Base-by-base conservation (phyloP, 1,140 invertebrate species). In the Drosophila nikananu region DNA sequence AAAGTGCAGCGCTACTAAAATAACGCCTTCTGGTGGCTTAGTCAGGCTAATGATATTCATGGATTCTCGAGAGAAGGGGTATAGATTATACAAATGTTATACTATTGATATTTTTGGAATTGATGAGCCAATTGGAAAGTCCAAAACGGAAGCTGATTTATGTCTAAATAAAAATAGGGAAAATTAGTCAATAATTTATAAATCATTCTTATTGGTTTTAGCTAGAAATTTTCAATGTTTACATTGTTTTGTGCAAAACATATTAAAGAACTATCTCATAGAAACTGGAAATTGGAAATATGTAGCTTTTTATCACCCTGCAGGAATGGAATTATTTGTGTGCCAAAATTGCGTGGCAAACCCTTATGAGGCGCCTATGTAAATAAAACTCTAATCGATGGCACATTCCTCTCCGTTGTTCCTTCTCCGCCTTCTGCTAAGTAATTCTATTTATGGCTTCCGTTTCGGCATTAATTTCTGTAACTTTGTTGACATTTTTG, bases 401-500 rank as follows among this genome's bases (percentile, higher is more conserved):
- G 23, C 27, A 30, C 58, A 19, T 37, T 17, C 32, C 19, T 21
- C 1, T 15, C 25, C n/a, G 10, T 35, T 7, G 3, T 9, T 49
- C 32, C 19, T 30, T 13, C 42, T 37, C 25, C 12, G 19, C 54
- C 21, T 30, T 8, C 17, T 17, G 10, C 21, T 3, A 17, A 21
- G 19, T 23, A 35, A 67, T 32, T 66, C 30, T 66, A 39, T 48
- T 58, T 59, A 52, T 32, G 27, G 46, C 57, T 73, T 49, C 48
- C 42, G 48, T 78, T 77, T 64, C 48, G 58, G 66, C 74, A 55
- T 81, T 81, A 67, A 74, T 81, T 81, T 80, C 23, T 61, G 59
- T 81, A 80, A 64, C 73, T 81, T 77, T 73, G 59, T 73, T 81
- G 73, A 81, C 62, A 82, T 46, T 68, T 81, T 62, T 81, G 78